Percentiles rank a stretch among this genome's conserved stretches.
These are phyloP conservation scores for Archaeoteleia sp. DNA, from an alignment of 2,888 invertebrate genomes.

Conservation along the genomic window DNA sequence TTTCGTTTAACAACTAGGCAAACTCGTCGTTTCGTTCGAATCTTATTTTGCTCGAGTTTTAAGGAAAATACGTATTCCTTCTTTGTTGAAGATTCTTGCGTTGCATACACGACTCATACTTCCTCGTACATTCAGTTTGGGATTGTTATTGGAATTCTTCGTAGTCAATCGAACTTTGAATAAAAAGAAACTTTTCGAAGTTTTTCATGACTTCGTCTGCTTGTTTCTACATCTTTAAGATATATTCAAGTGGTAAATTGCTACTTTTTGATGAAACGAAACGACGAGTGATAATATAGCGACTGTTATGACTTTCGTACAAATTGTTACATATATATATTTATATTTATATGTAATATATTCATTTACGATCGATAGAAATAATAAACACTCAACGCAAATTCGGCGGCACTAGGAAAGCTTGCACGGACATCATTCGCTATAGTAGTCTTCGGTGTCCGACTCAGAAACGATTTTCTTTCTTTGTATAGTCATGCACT, in stretches of 20 bases:
- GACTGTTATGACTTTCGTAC: conserved; percentile 63
- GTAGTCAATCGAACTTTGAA: conserved; percentile 48
- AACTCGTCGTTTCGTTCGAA: conserved; percentile 61
- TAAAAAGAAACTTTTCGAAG: conserved; percentile 29
- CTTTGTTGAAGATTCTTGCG: conserved; percentile 35
- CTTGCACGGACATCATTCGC: conserved; percentile 74
- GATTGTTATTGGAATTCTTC: conserved; percentile 43
- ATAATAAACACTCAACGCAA: conserved; percentile 43
- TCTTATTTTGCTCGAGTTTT: conserved; percentile 42
- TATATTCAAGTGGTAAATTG: conserved; percentile 44
- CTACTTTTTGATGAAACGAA: conserved; percentile 39
- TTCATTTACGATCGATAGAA: conserved; percentile 60
- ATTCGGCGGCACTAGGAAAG: conserved; percentile 72
- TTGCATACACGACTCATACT: conserved; percentile 37
- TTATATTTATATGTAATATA: conserved; percentile 23
- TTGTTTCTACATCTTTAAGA: conserved; percentile 45
- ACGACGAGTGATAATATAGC: conserved; percentile 53
- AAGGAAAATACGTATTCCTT: conserved; percentile 39
- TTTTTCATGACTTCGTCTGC: conserved; percentile 35
- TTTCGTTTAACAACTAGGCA: conserved; percentile 59
- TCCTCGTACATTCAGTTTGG: conserved; percentile 32
- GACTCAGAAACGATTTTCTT: conserved; percentile 45
- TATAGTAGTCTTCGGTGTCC: conserved; percentile 54
- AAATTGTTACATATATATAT: conserved; percentile 57
- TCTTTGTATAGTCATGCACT: conserved; percentile 50